A percentile compares a stretch with the other conserved stretches of the same genome.
These are phyloP conservation scores for Neodontobutis hainanensis DNA, from an alignment of 2,113 vertebrate species.

Conservation along the genomic window DNA sequence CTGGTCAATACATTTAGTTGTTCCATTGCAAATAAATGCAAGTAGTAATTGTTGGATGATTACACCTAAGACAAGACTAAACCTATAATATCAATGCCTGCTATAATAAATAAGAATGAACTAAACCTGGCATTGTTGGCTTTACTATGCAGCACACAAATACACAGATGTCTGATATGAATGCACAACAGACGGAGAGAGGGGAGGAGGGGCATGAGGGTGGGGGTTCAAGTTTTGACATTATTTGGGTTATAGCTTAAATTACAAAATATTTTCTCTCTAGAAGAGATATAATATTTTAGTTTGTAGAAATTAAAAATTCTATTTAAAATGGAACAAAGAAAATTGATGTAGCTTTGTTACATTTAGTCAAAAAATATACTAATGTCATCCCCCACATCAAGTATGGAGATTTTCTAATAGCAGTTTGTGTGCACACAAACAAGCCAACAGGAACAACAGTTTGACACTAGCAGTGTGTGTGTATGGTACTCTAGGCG, in stretches of 20 bases:
- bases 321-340: background rate
- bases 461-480: slow-evolving; percentile 69
- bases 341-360: too few relatives aligned
- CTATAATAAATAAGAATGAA: slow-evolving; percentile 23
- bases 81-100: background rate
- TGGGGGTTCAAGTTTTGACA: slow-evolving; percentile 66
- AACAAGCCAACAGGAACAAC: slow-evolving; percentile 47
- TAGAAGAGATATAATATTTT: background rate
- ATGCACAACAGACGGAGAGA: slow-evolving; percentile 65
- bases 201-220: slow-evolving; percentile 33
- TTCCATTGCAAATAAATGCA: slow-evolving; percentile 21
- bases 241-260: slow-evolving; percentile 39
- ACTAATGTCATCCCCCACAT: background rate
- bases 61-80: background rate
- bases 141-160: slow-evolving; percentile 65
- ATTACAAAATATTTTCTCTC: accelerated
- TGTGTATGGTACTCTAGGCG: slow-evolving; percentile 51
- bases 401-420: background rate
- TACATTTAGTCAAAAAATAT: too few relatives aligned
- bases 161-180: slow-evolving; percentile 77
- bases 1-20: slow-evolving; percentile 1
- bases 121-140: slow-evolving; percentile 61
- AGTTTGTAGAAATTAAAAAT: background rate
- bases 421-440: slow-evolving; percentile 14
- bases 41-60: slow-evolving; percentile 8